A percentile compares a stretch with the other conserved stretches of the same genome.
phyloP scores from a whole-genome alignment of 2,888 invertebrate species.

The Dorcus parallelipipedus region DNA sequence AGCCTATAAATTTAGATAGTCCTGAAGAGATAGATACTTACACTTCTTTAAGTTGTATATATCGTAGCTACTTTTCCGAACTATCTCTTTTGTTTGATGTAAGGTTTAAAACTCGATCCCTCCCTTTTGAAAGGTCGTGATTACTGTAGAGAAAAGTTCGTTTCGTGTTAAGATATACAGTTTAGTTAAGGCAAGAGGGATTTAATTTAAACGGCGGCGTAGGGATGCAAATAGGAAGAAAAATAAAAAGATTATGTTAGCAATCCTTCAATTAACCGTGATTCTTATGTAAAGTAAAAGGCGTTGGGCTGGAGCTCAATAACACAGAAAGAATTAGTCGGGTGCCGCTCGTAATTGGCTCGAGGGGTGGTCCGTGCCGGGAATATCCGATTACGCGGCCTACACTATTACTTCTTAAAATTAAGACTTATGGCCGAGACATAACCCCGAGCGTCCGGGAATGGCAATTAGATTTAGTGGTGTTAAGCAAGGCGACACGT shows the following conservation, averaged over 20 bases:
- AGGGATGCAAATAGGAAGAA: no score
- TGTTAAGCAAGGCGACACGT: conserved; percentile 1
- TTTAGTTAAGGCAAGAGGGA: no score
- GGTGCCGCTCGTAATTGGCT: conserved; percentile 20
- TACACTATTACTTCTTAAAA: conserved; percentile 22
- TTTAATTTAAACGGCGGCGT: no score
- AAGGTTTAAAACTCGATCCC: no score
- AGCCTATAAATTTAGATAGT: no score
- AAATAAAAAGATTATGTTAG: neutral
- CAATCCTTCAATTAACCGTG: conserved; percentile 18
- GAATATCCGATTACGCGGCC: conserved; percentile 22
- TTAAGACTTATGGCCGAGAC: conserved; percentile 27
- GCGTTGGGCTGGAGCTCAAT: conserved; percentile 18
- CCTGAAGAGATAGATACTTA: no score
- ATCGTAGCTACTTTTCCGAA: no score
- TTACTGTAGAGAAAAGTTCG: no score
- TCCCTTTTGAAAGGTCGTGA: no score
- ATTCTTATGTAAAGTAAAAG: conserved; percentile 26
- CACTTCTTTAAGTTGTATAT: no score
- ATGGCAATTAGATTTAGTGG: conserved; percentile 24
- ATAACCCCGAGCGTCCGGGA: conserved; percentile 19
- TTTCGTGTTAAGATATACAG: no score
- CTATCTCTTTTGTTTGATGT: no score
- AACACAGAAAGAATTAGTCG: conserved; percentile 24
- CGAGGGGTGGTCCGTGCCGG: conserved; percentile 18